Percentiles rank a stretch among this genome's conserved stretches.
Conservation (phyloP, 2,888 invertebrate species). For the Macrophya alboannulata region DNA sequence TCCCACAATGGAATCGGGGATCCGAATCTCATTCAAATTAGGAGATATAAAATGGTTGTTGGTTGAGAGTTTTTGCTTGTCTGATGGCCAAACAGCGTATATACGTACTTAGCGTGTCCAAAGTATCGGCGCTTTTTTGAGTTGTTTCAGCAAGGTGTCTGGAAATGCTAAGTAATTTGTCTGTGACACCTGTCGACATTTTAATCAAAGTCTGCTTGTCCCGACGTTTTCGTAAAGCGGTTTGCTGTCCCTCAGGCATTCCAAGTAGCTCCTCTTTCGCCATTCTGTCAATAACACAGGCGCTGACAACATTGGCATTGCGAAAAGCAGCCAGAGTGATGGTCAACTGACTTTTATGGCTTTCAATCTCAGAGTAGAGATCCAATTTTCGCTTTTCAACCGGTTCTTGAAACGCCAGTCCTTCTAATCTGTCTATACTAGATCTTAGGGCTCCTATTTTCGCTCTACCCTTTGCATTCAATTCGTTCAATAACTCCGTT, state of each 20-base stretch:
- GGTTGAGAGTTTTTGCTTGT: neutral
- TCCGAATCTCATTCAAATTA: no score
- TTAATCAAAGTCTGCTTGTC: slow-evolving; percentile 86
- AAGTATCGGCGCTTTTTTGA: slow-evolving; percentile 92
- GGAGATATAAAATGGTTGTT: neutral
- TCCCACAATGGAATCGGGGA: no score
- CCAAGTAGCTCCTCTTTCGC: slow-evolving; percentile 87
- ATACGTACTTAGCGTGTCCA: slow-evolving; percentile 86
- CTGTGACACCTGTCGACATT: slow-evolving; percentile 90
- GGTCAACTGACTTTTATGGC: slow-evolving; percentile 87
- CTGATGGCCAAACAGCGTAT: neutral
- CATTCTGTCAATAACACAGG: slow-evolving; percentile 90
- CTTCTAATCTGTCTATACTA: slow-evolving; percentile 87
- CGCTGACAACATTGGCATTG: slow-evolving; percentile 90
- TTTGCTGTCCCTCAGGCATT: slow-evolving; percentile 82
- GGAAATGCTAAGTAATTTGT: slow-evolving; percentile 92
- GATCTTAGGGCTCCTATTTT: slow-evolving; percentile 86
- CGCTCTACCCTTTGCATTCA: slow-evolving; percentile 89
- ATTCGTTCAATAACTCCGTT: slow-evolving; percentile 86
- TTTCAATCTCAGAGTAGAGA: slow-evolving; percentile 85
- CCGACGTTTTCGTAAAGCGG: slow-evolving; percentile 86
- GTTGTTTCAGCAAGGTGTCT: slow-evolving; percentile 94
- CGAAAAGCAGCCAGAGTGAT: slow-evolving; percentile 89
- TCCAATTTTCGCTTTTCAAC: slow-evolving; percentile 85
- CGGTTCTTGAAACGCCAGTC: slow-evolving; percentile 81